These are phyloP conservation scores for Trichoplax adhaerens DNA, from an alignment of 37 sponge, comb jelly and placozoan species.

Conservation along the genomic window DNA sequence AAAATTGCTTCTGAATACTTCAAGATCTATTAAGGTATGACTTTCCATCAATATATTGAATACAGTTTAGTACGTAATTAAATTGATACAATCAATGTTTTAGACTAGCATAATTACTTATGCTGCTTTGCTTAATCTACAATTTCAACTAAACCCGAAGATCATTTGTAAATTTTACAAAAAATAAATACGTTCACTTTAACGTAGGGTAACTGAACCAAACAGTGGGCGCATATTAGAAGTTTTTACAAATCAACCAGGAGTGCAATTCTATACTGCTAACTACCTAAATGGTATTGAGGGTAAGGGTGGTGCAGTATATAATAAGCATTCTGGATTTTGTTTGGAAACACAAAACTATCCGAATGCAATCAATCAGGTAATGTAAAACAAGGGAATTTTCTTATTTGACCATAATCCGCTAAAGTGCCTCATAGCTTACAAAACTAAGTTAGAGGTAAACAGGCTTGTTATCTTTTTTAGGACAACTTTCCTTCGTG, in stretches of 20 bases:
- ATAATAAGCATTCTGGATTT: constrained; percentile 46
- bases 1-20: no score
- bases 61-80: no score
- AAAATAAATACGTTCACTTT: constrained; percentile 4
- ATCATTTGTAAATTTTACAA: no score
- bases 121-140: background rate
- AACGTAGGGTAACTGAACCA: constrained; percentile 29
- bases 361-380: constrained; percentile 77
- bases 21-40: no score
- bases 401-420: no score
- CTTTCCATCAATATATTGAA: no score
- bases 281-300: constrained; percentile 53
- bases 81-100: no score
- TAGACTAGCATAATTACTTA: constrained; percentile 3
- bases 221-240: constrained; percentile 14
- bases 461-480: no score
- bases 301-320: constrained; percentile 39
- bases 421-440: no score
- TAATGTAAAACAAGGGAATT: background rate
- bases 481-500: no score
- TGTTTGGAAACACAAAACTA: constrained; percentile 84
- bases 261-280: constrained; percentile 74
- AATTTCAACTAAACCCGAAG: no score
- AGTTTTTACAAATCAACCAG: constrained; percentile 68
- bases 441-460: no score